A percentile compares a stretch with the other conserved stretches of the same genome.
Evolutionary conservation across 2,797 vertebrate genomes (phyloP).

Genomic region (Amblyopsis hoosieri): DNA sequence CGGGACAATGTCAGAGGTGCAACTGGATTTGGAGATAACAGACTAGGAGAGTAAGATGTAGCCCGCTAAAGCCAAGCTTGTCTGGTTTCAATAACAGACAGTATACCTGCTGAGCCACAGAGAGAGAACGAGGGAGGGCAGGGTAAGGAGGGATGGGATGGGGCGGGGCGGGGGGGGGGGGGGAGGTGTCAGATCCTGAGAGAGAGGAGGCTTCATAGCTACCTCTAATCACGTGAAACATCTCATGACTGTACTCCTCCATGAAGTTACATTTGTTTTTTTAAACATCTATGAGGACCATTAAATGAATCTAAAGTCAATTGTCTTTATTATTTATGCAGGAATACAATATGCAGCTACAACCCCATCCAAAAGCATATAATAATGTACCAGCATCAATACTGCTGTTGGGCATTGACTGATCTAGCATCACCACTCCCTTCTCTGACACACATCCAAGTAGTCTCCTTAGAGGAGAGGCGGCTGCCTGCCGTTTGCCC

Average conservation of each 20-base stretch:
- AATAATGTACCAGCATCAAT: slow-evolving; percentile 60
- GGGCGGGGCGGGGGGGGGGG: not conserved
- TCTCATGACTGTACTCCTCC: slow-evolving; percentile 30
- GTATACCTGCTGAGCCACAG: slow-evolving; percentile 71
- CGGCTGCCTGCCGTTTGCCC: slow-evolving; percentile 53
- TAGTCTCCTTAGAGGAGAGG: slow-evolving; percentile 32
- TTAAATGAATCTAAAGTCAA: too few species aligned
- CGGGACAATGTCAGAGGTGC: slow-evolving; percentile 60
- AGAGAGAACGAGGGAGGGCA: not conserved
- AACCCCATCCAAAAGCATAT: too few species aligned
- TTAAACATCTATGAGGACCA: not conserved
- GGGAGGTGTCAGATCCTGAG: slow-evolving; percentile 42
- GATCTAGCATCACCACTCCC: slow-evolving; percentile 28
- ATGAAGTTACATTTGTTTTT: slow-evolving; percentile 17
- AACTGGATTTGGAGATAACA: slow-evolving; percentile 64
- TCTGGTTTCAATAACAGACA: slow-evolving; percentile 74
- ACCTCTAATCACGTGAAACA: slow-evolving; percentile 55
- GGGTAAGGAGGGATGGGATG: slow-evolving; percentile 23
- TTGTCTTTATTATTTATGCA: too few species aligned
- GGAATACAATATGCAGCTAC: too few species aligned
- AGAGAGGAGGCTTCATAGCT: slow-evolving; percentile 48
- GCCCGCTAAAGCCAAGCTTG: slow-evolving; percentile 48
- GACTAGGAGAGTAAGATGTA: slow-evolving; percentile 48
- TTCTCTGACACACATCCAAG: slow-evolving; percentile 37
- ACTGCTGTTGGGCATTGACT: slow-evolving; percentile 71